Conservation (phyloP, 2,888 invertebrate genomes). For the Oxycera nigricornis region DNA sequence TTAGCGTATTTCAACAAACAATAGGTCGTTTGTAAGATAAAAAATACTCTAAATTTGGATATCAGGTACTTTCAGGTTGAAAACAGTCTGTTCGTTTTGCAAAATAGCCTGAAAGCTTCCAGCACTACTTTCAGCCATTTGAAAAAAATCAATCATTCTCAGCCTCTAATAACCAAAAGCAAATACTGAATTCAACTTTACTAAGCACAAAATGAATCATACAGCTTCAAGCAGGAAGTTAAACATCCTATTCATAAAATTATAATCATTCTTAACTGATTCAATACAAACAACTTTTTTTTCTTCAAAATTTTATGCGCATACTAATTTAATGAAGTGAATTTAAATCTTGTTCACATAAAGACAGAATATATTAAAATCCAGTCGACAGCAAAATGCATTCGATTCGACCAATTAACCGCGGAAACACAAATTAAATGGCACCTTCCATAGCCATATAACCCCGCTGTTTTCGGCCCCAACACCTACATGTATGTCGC, state of each 20-base stretch:
- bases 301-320: slow-evolving; percentile 17
- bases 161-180: too few species aligned
- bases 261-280: background rate
- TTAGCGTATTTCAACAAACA: too few species aligned
- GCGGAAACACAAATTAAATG: slow-evolving; percentile 38
- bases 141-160: too few species aligned
- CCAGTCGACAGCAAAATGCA: background rate
- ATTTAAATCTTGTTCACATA: slow-evolving; percentile 20
- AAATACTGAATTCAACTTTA: too few species aligned
- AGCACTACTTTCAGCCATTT: too few species aligned
- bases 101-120: too few species aligned
- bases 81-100: too few species aligned
- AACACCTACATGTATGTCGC: slow-evolving; percentile 24
- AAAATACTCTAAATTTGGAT: too few species aligned
- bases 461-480: slow-evolving; percentile 3
- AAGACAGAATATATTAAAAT: background rate
- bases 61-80: too few species aligned
- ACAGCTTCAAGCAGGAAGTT: slow-evolving; percentile 6
- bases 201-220: too few species aligned
- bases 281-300: slow-evolving; percentile 11
- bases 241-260: slow-evolving; percentile 16
- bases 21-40: too few species aligned
- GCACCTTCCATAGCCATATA: slow-evolving; percentile 21
- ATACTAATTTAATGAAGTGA: slow-evolving; percentile 6
- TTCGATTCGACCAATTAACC: slow-evolving; percentile 25